Evolutionary conservation across 2,888 invertebrate genomes (phyloP).

Genomic region (Pterostichus niger): DNA sequence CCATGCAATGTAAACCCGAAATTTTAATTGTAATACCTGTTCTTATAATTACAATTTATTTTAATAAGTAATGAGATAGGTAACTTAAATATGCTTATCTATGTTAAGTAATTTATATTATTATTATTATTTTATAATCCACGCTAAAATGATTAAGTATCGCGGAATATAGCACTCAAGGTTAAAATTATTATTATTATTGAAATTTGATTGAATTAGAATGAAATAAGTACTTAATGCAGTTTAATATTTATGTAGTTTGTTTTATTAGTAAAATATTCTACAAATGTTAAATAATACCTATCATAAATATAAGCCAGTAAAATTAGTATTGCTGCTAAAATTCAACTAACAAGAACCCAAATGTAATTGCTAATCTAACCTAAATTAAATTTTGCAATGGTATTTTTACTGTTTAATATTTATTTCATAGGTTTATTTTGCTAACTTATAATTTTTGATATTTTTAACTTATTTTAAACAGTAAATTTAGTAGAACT

Average conservation of each 20-base stretch:
- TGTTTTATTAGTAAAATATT: constrained; percentile 17
- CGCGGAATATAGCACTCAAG: too few relatives aligned
- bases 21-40: too few relatives aligned
- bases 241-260: not conserved
- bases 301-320: constrained; percentile 7
- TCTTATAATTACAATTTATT: too few relatives aligned
- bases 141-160: too few relatives aligned
- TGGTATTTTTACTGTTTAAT: constrained; percentile 18
- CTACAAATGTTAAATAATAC: constrained; percentile 13
- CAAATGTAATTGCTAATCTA: not conserved
- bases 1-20: too few relatives aligned
- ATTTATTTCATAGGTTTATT: constrained; percentile 8
- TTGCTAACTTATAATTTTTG: constrained; percentile 1
- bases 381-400: not conserved
- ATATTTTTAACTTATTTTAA: constrained; percentile 8
- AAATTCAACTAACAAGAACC: too few relatives aligned
- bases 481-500: not conserved
- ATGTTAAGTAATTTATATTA: too few relatives aligned
- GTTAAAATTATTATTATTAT: too few relatives aligned
- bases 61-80: too few relatives aligned
- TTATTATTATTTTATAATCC: too few relatives aligned
- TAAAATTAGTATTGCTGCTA: constrained; percentile 4
- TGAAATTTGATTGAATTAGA: not conserved
- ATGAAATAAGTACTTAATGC: not conserved
- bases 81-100: too few relatives aligned